A percentile compares a stretch with the other conserved stretches of the same genome.
Evolutionary conservation across 2,113 vertebrate species (phyloP).

Genomic region (Maccullochella peelii): DNA sequence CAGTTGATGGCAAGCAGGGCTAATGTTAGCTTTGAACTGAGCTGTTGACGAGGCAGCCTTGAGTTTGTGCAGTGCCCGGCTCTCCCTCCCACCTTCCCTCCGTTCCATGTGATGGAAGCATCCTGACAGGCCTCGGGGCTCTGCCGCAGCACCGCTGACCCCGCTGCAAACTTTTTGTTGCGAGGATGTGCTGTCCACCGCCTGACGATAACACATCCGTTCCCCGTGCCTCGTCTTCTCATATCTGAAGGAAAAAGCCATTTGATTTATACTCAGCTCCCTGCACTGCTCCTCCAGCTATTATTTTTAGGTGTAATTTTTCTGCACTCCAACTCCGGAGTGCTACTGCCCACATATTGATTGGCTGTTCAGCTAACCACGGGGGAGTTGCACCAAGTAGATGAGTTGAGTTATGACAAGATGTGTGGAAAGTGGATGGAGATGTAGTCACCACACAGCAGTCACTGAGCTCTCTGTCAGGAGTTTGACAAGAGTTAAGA

Average conservation of each 20-base stretch:
- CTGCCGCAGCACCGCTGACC: constrained; percentile 59
- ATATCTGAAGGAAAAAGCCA: constrained; percentile 53
- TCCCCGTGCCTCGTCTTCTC: constrained; percentile 38
- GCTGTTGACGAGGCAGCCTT: background rate
- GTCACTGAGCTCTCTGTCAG: background rate
- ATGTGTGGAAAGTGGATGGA: constrained; percentile 13
- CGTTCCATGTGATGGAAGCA: constrained; percentile 41
- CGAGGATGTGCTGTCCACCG: constrained; percentile 41
- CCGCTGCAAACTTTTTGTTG: constrained; percentile 49
- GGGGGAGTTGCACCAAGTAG: constrained; percentile 41
- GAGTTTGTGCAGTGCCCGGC: background rate
- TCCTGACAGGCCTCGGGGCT: constrained; percentile 65
- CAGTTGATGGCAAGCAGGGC: constrained; percentile 3
- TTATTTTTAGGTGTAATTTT: constrained; percentile 72
- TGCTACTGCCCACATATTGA: constrained; percentile 70
- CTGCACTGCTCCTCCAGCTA: constrained; percentile 32
- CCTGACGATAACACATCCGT: constrained; percentile 52
- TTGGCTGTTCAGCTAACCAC: constrained; percentile 47
- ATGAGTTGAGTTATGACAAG: constrained; percentile 39
- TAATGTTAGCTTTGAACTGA: constrained; percentile 16
- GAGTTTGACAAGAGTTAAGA: background rate
- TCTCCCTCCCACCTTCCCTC: constrained; percentile 1
- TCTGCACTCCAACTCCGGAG: constrained; percentile 48
- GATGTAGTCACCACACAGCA: background rate
- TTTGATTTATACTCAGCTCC: constrained; percentile 56